Base-by-base conservation (phyloP, 92 coral and sea anemone genomes). In the Metridium senile region DNA sequence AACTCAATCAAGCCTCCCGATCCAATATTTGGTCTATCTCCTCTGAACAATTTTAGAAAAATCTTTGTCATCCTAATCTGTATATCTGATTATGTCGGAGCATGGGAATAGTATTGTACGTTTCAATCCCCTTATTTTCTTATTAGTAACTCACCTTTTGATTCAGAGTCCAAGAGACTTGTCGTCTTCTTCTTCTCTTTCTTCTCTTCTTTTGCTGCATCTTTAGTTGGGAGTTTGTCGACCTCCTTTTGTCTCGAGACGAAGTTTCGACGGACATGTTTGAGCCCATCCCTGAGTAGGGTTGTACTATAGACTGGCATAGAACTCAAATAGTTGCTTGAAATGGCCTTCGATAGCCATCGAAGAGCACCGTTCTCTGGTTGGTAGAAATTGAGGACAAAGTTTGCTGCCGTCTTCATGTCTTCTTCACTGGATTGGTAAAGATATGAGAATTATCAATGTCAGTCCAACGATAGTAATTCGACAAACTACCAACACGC, bases 301-400 rank as follows among this genome's bases (percentile, higher is more conserved):
- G 99, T 95, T 22, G 86, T 70, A 49, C 87, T 84, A 70, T 67
- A 89, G 0, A 95, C 95, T 33, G 99, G 95, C 99, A 95, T 95
- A 81, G 87, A 85, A 33, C 79, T 83, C 35, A 95, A 89, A 68
- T 89, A 87, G 43, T 85, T 80, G 74, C 81, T 70, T 20, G 85
- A 81, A 26, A 95, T 85, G 9, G 93, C 93, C 1, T 70, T 62
- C 4, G 95, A 88, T 0, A 95, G 80, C 23, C 52, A 77, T 46
- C 83, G 73, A 23, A 95, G 77, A 0, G 95, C 97, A 13, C 88
- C 85, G 18, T 64, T 61, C 18, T 86, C 90, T 26, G 90, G 64
- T 61, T 89, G 90, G 80, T 62, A 51, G 85, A 95, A 95, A 33
- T 68, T 53, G 26, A 95, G 79, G 20, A 77, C 80, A 35, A 95